phyloP scores from a whole-genome alignment of 1,140 invertebrate species.

The Chrysomallon squamiferum region DNA sequence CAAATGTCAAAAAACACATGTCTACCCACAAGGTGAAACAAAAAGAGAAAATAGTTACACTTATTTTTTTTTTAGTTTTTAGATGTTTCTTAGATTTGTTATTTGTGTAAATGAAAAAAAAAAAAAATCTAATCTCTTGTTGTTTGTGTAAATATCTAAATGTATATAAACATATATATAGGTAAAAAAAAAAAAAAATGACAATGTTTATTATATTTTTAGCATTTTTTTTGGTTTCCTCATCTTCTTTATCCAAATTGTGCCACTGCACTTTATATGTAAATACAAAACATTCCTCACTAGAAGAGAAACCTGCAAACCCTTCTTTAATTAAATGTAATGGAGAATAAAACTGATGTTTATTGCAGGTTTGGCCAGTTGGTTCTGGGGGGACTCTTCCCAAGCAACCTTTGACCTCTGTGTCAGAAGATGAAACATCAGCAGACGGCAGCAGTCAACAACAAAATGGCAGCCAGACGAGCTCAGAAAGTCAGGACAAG shows the following conservation, averaged over 20 bases:
- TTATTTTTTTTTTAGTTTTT: not conserved
- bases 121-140: not conserved
- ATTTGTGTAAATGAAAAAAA: not conserved
- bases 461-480: constrained; percentile 1
- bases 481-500: not conserved
- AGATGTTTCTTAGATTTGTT: not conserved
- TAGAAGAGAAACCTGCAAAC: too few relatives aligned
- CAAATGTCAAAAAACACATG: constrained; percentile 96
- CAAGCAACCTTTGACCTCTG: constrained; percentile 45
- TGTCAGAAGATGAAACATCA: constrained; percentile 15
- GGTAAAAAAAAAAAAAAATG: too few relatives aligned
- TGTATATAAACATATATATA: too few relatives aligned
- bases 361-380: constrained; percentile 65
- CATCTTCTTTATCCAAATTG: too few relatives aligned
- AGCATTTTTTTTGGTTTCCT: too few relatives aligned
- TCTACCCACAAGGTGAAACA: constrained; percentile 79
- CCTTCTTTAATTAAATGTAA: too few relatives aligned
- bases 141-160: not conserved
- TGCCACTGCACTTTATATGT: too few relatives aligned
- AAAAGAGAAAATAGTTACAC: not conserved
- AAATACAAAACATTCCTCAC: too few relatives aligned
- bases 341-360: too few relatives aligned
- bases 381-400: constrained; percentile 62
- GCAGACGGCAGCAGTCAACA: not conserved
- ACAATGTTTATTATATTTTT: too few relatives aligned